These are phyloP conservation scores for Eulimnadia texana DNA, from an alignment of 1,140 invertebrate genomes.

Conservation along the genomic window DNA sequence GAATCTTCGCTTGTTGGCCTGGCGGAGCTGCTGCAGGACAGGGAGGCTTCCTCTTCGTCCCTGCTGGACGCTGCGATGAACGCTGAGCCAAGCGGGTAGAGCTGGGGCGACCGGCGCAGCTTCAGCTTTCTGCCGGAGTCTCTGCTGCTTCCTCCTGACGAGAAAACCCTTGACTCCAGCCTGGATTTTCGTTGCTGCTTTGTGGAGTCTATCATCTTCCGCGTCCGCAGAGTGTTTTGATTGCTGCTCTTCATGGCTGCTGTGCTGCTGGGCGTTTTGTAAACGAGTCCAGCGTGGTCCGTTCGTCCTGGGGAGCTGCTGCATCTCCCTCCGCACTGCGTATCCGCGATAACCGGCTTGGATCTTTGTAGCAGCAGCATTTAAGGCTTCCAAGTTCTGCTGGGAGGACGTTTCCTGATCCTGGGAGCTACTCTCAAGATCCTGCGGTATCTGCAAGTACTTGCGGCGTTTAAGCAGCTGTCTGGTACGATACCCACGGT, in stretches of 20 bases:
- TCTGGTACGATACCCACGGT: constrained; percentile 7
- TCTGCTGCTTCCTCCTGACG: constrained; percentile 43
- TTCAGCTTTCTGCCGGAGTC: constrained; percentile 15
- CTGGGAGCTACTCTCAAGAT: neutral
- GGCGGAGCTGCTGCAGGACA: neutral
- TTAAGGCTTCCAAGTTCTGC: neutral
- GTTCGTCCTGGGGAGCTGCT: neutral
- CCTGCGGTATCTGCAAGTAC: neutral
- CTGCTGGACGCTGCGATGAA: neutral
- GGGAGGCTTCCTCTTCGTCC: neutral
- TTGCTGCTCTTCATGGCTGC: neutral
- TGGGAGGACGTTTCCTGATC: neutral
- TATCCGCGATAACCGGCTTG: constrained; percentile 13
- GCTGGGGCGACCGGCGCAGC: neutral
- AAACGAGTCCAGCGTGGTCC: neutral
- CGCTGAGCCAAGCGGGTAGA: neutral
- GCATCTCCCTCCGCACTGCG: neutral
- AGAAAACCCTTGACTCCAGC: constrained; percentile 53
- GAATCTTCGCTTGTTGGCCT: neutral
- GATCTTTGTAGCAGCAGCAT: constrained; percentile 14
- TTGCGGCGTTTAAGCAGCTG: constrained; percentile 8
- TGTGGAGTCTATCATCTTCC: constrained; percentile 26
- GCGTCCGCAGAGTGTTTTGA: neutral
- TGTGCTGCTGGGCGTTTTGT: neutral
- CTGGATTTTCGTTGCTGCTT: constrained; percentile 57